These are phyloP conservation scores for Pseudachorutes palmiensis DNA, from an alignment of 1,140 invertebrate species.

Conservation along the genomic window DNA sequence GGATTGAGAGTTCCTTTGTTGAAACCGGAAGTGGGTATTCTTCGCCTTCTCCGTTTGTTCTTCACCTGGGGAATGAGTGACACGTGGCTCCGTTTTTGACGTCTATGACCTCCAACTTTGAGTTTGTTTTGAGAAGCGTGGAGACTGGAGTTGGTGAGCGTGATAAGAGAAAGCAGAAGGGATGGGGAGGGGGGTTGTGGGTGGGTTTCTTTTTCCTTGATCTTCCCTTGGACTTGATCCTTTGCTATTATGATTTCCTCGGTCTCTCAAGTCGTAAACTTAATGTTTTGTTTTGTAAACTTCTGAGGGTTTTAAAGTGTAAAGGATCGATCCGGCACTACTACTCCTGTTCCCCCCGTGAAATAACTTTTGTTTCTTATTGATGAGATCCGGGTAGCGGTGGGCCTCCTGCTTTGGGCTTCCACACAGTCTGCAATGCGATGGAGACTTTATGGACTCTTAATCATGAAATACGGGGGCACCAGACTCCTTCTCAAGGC, in stretches of 20 bases:
- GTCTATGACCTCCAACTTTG: not conserved
- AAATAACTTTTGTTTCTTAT: conserved; percentile 7
- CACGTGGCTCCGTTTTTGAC: not conserved
- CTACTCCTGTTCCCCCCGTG: not conserved
- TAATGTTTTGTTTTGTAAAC: conserved; percentile 11
- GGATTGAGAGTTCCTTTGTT: not conserved
- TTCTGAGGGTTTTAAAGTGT: not conserved
- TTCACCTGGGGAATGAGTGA: not conserved
- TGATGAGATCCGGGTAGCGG: not conserved
- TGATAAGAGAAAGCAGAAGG: too few species aligned
- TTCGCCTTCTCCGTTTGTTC: not conserved
- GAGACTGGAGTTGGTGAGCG: too few species aligned
- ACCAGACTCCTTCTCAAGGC: not conserved
- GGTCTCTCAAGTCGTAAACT: conserved; percentile 9
- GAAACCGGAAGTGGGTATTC: not conserved
- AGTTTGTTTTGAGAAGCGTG: not conserved
- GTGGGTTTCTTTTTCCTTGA: too few species aligned
- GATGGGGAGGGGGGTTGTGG: too few species aligned
- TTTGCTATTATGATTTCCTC: not conserved
- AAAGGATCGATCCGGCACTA: conserved; percentile 7
- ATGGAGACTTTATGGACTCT: conserved; percentile 7
- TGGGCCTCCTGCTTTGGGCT: not conserved
- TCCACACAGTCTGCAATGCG: not conserved
- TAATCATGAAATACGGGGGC: conserved; percentile 5
- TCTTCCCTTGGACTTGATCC: too few species aligned